These are phyloP conservation scores for Ptychochromis oligacanthus DNA, from an alignment of 2,113 vertebrate genomes.

Conservation along the genomic window DNA sequence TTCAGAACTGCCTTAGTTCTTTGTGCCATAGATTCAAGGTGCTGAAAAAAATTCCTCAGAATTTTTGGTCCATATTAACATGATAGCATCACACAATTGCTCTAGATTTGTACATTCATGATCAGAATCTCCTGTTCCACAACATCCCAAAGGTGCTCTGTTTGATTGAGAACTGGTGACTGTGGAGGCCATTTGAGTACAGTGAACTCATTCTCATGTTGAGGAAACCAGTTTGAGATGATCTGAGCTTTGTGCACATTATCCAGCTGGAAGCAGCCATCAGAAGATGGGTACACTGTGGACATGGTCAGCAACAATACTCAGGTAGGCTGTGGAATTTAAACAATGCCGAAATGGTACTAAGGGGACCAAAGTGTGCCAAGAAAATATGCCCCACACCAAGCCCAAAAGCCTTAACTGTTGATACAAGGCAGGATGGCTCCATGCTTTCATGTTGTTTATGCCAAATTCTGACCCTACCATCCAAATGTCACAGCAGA, in stretches of 20 bases:
- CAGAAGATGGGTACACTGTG: neutral
- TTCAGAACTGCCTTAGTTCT: rapidly evolving
- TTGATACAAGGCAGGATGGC: neutral
- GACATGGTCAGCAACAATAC: neutral
- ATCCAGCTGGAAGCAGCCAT: neutral
- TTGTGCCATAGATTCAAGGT: neutral
- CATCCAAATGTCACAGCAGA: neutral
- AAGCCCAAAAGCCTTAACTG: neutral
- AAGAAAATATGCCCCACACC: neutral
- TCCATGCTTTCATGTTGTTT: neutral
- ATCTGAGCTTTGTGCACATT: neutral
- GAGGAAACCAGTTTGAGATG: neutral
- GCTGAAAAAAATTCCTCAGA: neutral
- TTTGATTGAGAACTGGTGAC: neutral
- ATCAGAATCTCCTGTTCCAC: neutral
- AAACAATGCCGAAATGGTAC: neutral
- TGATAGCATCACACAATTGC: neutral
- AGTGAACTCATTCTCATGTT: no score
- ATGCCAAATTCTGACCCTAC: neutral
- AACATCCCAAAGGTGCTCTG: rapidly evolving
- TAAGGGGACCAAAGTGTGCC: neutral
- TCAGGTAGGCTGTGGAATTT: neutral
- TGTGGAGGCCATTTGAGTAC: no score
- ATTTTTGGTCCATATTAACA: neutral
- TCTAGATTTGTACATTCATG: neutral